phyloP scores from a whole-genome alignment of 2,888 invertebrate species.

The Isotomurus palustris region DNA sequence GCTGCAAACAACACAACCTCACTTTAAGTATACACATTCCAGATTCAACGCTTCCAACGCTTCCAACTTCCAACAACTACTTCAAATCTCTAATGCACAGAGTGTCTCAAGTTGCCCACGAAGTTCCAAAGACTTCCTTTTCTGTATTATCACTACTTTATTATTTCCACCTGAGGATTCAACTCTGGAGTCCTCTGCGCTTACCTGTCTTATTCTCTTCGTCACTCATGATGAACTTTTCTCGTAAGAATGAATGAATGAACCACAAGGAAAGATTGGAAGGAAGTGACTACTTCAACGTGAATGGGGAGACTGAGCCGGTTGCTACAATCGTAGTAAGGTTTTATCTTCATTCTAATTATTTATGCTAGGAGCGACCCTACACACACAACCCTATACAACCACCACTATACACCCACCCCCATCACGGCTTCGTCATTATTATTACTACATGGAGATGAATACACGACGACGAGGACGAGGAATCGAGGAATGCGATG shows the following conservation, averaged over 20 bases:
- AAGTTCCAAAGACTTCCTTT: not conserved
- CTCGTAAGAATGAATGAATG: not conserved
- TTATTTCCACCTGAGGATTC: too few species aligned
- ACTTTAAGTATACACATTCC: too few species aligned
- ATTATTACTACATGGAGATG: too few species aligned
- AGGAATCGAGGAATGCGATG: too few species aligned
- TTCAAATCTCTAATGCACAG: not conserved
- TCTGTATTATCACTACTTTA: too few species aligned
- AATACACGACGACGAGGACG: too few species aligned
- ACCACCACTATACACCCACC: not conserved
- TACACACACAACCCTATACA: not conserved
- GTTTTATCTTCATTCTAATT: conserved; percentile 35
- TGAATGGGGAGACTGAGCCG: conserved; percentile 30
- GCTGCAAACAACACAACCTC: too few species aligned
- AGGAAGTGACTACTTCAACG: conserved; percentile 15
- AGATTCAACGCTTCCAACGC: not conserved
- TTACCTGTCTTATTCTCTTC: conserved; percentile 28
- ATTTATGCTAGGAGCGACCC: conserved; percentile 23
- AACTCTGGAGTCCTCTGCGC: too few species aligned
- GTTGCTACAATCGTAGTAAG: conserved; percentile 13
- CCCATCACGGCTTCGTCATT: not conserved
- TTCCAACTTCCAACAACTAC: not conserved
- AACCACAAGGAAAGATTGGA: not conserved
- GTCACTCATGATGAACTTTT: conserved; percentile 25
- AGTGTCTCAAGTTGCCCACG: not conserved